Evolutionary conservation across 2,797 vertebrate species (phyloP).

Genomic region (Malurus leucopterus): DNA sequence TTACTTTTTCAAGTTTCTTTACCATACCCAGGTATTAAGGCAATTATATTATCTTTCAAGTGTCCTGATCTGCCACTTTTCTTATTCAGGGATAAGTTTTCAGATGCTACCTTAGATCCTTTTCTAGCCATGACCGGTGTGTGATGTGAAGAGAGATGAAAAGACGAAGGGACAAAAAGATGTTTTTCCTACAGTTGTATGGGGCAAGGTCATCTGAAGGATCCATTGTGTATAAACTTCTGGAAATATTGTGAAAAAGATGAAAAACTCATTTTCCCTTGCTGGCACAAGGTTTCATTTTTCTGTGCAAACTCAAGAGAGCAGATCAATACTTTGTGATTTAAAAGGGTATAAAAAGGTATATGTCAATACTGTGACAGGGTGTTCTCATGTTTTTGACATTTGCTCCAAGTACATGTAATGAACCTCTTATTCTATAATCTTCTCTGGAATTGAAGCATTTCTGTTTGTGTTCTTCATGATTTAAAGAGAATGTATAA

Average conservation of each 20-base stretch:
- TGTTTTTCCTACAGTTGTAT: background rate
- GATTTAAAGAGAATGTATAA: background rate
- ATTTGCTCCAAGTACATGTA: background rate
- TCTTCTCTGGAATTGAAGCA: background rate
- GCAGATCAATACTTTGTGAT: conserved; percentile 9
- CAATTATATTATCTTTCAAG: background rate
- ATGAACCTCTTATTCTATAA: background rate
- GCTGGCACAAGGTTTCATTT: background rate
- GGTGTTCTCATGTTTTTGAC: conserved; percentile 19
- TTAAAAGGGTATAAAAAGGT: background rate
- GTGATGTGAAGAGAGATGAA: background rate
- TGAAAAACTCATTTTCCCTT: background rate
- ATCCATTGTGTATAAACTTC: background rate
- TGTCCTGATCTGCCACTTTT: background rate
- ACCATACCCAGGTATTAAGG: background rate
- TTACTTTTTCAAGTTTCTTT: background rate
- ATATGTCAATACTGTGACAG: background rate
- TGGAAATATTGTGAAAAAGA: background rate
- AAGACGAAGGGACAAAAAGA: background rate
- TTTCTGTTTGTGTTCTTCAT: background rate
- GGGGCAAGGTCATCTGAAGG: background rate
- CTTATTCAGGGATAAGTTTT: background rate
- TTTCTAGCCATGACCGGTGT: background rate
- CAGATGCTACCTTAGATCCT: background rate
- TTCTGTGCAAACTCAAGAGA: background rate